Conservation (phyloP, 2,113 vertebrate species). For the Spea bombifrons region DNA sequence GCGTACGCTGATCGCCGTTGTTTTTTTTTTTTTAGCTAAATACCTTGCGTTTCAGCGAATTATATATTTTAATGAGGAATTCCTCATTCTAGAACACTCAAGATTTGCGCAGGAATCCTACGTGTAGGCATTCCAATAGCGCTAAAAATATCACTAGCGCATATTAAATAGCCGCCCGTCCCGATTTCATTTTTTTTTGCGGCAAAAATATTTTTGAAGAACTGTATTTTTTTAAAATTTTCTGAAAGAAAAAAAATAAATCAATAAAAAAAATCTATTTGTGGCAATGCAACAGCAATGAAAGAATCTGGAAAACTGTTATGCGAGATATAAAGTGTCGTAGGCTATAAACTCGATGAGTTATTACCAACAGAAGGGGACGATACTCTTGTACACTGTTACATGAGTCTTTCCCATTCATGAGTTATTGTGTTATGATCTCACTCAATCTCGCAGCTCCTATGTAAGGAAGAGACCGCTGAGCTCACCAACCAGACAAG, state of each 20-base stretch:
- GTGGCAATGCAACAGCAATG: slow-evolving; percentile 53
- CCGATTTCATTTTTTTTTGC: too few relatives aligned
- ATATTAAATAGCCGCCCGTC: too few relatives aligned
- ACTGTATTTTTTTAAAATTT: too few relatives aligned
- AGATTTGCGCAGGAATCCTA: too few relatives aligned
- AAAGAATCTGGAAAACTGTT: slow-evolving; percentile 39
- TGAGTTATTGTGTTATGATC: slow-evolving; percentile 56
- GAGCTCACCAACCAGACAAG: slow-evolving; percentile 37
- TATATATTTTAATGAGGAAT: background rate
- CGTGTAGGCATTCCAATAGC: too few relatives aligned
- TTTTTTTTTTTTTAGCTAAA: background rate
- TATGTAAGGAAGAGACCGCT: slow-evolving; percentile 52
- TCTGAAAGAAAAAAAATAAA: too few relatives aligned
- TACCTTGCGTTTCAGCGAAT: background rate
- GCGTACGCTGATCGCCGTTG: background rate
- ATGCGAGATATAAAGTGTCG: slow-evolving; percentile 51
- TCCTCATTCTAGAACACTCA: too few relatives aligned
- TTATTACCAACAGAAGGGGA: slow-evolving; percentile 45
- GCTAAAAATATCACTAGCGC: too few relatives aligned
- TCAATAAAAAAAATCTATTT: background rate
- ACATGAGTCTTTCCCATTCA: slow-evolving; percentile 53
- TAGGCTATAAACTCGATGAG: slow-evolving; percentile 50
- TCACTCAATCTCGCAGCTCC: slow-evolving; percentile 57
- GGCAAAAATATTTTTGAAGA: too few relatives aligned
- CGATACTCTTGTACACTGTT: slow-evolving; percentile 53